Evolutionary conservation across 2,113 vertebrate genomes (phyloP).

Genomic region (Leptobrachium leishanense): DNA sequence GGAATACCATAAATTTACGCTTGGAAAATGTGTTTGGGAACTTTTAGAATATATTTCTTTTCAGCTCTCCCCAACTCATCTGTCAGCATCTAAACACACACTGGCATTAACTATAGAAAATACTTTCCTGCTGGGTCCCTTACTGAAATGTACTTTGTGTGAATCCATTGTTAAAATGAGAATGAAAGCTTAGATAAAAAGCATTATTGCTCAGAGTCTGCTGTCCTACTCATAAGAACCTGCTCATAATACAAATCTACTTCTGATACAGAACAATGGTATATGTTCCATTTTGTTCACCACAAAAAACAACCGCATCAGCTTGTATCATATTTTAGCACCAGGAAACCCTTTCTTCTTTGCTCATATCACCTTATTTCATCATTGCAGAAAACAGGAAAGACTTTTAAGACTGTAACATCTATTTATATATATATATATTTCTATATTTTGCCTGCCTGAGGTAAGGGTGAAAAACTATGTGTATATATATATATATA

Average conservation of each 20-base stretch:
- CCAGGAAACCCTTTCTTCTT: conserved; percentile 16
- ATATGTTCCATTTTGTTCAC: conserved; percentile 31
- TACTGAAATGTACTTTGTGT: conserved; percentile 36
- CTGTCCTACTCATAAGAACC: conserved; percentile 18
- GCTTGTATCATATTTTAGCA: conserved; percentile 9
- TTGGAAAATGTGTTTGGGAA: conserved; percentile 44
- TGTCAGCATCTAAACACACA: conserved; percentile 46
- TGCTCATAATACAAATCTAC: conserved; percentile 45
- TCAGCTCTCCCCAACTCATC: conserved; percentile 28
- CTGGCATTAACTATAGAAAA: conserved; percentile 36
- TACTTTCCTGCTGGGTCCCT: conserved; percentile 15
- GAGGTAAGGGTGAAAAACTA: too few relatives aligned
- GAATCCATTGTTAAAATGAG: conserved; percentile 42
- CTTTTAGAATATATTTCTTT: conserved; percentile 46
- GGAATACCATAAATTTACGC: conserved; percentile 39
- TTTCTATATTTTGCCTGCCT: too few relatives aligned
- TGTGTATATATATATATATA: neutral
- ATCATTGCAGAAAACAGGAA: conserved; percentile 4
- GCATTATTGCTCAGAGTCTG: conserved; percentile 40
- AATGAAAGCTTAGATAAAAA: conserved; percentile 46
- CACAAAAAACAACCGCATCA: conserved; percentile 43
- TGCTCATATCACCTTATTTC: conserved; percentile 22
- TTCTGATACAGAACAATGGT: conserved; percentile 32
- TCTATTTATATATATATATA: too few relatives aligned
- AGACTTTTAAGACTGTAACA: too few relatives aligned